Base-by-base conservation (phyloP, 2,797 vertebrate genomes). In the Sebastes diploproa region DNA sequence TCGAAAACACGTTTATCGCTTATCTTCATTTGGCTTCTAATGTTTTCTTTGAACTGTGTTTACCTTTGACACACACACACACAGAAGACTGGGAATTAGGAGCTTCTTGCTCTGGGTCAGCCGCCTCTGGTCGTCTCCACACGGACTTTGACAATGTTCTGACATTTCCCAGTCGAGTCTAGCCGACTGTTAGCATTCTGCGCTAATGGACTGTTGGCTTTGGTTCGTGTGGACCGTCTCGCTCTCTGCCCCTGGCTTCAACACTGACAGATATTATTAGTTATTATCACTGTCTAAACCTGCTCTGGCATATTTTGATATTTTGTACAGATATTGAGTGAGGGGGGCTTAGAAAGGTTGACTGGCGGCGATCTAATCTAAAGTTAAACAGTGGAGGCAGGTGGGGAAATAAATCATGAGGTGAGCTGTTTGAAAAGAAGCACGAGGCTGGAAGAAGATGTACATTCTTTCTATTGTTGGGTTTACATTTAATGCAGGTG, bases 151-250 rank as follows among this genome's bases (percentile, higher is more conserved):
- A 94, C 91, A 94, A 82, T 78, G 89, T 92, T 87, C 89, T 94
- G 94, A 95, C 72, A 87, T 86, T 91, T 90, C 69, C 91, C 92
- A 93, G 93, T 55, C n/a, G 11, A 92, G 88, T 85, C 82, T 59
- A 69, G 73, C 64, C 1, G 56, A 46, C 80, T 94, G 91, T 93
- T 89, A 88, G 87, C 90, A 91, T 92, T 92, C 90, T 90, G 92
- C 76, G 22, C 88, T 91, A 91, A 93, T 89, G 91, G 87, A 91
- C 86, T 72, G 80, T 56, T 81, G 82, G 85, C 85, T 84, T 72
- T 72, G 80, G 70, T 90, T 83, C 83, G 78, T 71, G 68, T 70
- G 83, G 81, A 82, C 52, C 42, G 70, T 64, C 56, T 72, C 61
- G 46, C 55, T 87, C 78, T 78, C 77, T 87, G 72, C 72, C 77